phyloP scores from a whole-genome alignment of 2,113 vertebrate species.

The Gavia stellata region DNA sequence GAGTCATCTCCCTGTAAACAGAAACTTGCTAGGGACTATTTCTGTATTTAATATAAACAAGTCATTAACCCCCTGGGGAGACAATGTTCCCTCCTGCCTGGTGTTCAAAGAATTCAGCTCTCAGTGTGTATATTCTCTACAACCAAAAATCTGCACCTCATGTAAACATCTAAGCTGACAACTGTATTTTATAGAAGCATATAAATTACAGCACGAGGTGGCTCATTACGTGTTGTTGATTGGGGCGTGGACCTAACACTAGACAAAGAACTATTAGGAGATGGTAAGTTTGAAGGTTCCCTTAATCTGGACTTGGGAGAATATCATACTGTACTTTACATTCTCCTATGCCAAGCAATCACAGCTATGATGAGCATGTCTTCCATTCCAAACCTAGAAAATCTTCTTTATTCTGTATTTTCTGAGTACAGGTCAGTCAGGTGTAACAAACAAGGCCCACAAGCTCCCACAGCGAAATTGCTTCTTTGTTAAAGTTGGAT shows the following conservation, averaged over 20 bases:
- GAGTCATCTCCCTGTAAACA: neutral
- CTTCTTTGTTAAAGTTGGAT: neutral
- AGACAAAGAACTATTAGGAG: neutral
- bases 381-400: neutral
- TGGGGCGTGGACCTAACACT: neutral
- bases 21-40: neutral
- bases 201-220: neutral
- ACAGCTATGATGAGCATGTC: neutral
- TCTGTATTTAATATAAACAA: neutral
- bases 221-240: neutral
- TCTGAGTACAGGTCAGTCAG: neutral
- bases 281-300: neutral
- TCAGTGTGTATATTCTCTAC: neutral
- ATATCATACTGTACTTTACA: neutral
- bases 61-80: neutral
- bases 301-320: neutral
- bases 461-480: neutral
- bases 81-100: neutral
- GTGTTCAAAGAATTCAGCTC: neutral
- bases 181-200: neutral
- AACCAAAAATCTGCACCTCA: neutral
- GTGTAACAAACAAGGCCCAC: neutral
- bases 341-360: neutral
- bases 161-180: neutral
- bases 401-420: neutral